A percentile compares a stretch with the other conserved stretches of the same genome.
Evolutionary conservation across 1,140 invertebrate species (phyloP).

Genomic region (Mizuhopecten yessoensis): DNA sequence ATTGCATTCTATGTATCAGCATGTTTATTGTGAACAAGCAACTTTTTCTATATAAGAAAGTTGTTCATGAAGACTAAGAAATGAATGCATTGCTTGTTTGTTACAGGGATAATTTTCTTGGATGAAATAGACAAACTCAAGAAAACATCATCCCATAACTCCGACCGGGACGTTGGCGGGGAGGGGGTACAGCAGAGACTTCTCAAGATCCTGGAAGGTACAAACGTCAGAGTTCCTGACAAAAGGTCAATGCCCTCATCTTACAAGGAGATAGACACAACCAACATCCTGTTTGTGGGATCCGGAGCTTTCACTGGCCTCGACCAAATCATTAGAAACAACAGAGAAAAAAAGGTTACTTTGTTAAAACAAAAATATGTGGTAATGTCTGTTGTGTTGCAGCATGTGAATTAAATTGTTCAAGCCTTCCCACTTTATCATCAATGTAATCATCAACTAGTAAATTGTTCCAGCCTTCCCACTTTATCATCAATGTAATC

Average conservation of each 20-base stretch:
- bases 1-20: too few relatives aligned
- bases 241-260: constrained; percentile 81
- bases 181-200: constrained; percentile 98
- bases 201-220: constrained; percentile 97
- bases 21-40: too few relatives aligned
- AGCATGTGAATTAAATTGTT: too few relatives aligned
- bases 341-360: constrained; percentile 97
- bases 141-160: constrained; percentile 90
- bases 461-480: too few relatives aligned
- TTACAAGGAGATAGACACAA: constrained; percentile 96
- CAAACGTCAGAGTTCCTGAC: constrained; percentile 98
- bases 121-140: constrained; percentile 99
- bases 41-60: too few relatives aligned
- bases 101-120: constrained; percentile 96
- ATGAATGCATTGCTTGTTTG: too few relatives aligned
- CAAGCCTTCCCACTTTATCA: too few relatives aligned
- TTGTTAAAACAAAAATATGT: too few relatives aligned
- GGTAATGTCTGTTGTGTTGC: too few relatives aligned
- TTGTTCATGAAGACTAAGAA: too few relatives aligned
- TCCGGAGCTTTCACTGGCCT: constrained; percentile 99
- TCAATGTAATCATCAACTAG: too few relatives aligned
- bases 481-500: too few relatives aligned
- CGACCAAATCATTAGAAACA: constrained; percentile 95
- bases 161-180: constrained; percentile 97
- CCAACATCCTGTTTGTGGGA: constrained; percentile 99